phyloP scores from a whole-genome alignment of 2,797 vertebrate genomes.

The Coregonus sp. region DNA sequence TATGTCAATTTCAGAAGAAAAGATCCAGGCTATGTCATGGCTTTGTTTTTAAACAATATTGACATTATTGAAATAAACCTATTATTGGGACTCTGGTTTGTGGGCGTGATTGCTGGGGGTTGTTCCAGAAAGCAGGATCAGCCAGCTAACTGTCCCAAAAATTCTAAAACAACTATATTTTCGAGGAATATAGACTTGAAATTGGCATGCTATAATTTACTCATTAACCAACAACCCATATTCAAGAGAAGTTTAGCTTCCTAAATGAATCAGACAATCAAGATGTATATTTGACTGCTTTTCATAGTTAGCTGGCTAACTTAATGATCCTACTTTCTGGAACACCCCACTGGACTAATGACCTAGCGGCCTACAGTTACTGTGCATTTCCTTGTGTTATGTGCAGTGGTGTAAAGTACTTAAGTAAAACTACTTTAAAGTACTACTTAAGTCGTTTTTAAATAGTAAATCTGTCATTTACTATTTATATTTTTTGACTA shows the following conservation, averaged over 20 bases:
- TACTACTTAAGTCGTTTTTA: no score
- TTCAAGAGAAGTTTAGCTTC: no score
- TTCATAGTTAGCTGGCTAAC: background rate
- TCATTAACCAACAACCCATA: no score
- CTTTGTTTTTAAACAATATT: slow-evolving; percentile 50
- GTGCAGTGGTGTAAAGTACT: no score
- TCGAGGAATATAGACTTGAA: no score
- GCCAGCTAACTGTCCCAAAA: no score
- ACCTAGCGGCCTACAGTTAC: background rate
- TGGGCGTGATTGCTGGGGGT: slow-evolving; percentile 11
- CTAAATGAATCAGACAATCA: background rate
- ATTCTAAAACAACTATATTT: background rate
- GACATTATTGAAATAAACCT: slow-evolving; percentile 74
- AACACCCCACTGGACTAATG: no score
- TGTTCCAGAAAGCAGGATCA: background rate
- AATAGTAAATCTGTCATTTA: no score
- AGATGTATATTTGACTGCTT: background rate
- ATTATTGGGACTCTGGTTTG: slow-evolving; percentile 48
- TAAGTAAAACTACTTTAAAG: no score
- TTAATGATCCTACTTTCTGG: background rate
- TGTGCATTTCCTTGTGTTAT: background rate
- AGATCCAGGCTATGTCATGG: slow-evolving; percentile 43
- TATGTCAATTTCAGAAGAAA: slow-evolving; percentile 47
- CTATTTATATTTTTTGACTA: no score
- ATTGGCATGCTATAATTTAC: background rate